Evolutionary conservation across 1,140 invertebrate genomes (phyloP).

Genomic region (Drosophila saltans): DNA sequence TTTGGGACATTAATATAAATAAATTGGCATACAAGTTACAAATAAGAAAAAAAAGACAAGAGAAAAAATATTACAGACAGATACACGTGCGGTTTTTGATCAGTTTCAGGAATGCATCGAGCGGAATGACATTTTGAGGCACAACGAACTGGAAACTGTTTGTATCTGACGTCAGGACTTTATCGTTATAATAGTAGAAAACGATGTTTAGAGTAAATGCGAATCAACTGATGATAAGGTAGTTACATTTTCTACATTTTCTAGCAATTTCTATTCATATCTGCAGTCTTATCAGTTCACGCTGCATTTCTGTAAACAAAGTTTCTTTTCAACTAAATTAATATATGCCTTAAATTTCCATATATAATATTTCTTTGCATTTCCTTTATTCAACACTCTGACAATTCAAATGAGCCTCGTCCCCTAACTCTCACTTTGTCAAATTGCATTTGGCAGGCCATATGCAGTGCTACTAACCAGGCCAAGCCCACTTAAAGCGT

Average conservation of each 20-base stretch:
- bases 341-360: background rate
- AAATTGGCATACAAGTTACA: slow-evolving; percentile 51
- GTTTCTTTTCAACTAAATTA: background rate
- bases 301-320: no score
- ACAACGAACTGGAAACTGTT: background rate
- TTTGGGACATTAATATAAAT: slow-evolving; percentile 57
- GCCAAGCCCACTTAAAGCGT: slow-evolving; percentile 12
- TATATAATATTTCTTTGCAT: background rate
- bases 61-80: slow-evolving; percentile 35
- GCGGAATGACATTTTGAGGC: background rate
- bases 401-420: background rate
- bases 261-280: no score
- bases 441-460: background rate
- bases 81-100: slow-evolving; percentile 32
- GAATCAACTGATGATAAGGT: no score
- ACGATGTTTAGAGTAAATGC: no score
- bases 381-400: slow-evolving; percentile 1
- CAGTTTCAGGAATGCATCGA: background rate
- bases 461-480: background rate
- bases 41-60: slow-evolving; percentile 25
- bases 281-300: no score
- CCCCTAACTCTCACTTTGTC: background rate
- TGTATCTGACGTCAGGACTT: no score
- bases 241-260: no score
- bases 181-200: no score